Evolutionary conservation across 2,888 invertebrate genomes (phyloP), one percentile per base, ranked within the genome.

Genomic region (Platycnemis pennipes): DNA sequence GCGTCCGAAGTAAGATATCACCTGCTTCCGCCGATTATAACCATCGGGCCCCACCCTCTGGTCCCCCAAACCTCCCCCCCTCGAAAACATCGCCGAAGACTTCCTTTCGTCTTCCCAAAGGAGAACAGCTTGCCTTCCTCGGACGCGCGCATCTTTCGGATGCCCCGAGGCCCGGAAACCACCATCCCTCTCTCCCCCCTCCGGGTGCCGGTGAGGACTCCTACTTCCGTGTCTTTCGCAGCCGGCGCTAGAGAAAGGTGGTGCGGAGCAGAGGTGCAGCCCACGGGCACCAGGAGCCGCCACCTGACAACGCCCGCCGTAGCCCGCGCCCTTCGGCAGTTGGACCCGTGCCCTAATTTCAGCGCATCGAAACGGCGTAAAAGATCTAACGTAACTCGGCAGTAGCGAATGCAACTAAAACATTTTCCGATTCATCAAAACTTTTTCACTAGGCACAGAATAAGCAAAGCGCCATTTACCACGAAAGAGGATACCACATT

Each of bases 11-110:
- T 11, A 49, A 22, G 26, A 56, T n/a, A 77, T 77, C 77, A 77
- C 77, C 77, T 77, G 77, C 77, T 77, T 77, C 77, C 77, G 77
- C 77, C 77, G 77, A 77, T 77, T 77, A 77, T 77, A 31, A 77
- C 13, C 31, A 31, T 2, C 1, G 13, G 37, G 77, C 37, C 37
- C 77, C n/a, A 4, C 77, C 77, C 77, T 77, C 26, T 37, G 37
- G 63, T 13, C 8, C 13, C 11, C 37, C 77, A 37, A 63, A 26
- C 77, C 77, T 13, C 13, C 77, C 37, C 37, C 37, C 37, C 31
- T 63, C 63, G 19, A 19, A 22, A 1, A 5, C 31, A 8, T 37
- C 77, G 1, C 31, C 5, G 37, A 37, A 8, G 77, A 77, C 77
- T 77, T 77, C 77, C 77, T 31, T 77, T 37, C 31, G 37, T 16